Conservation (phyloP, 2,888 invertebrate genomes). For the Tenthredo livida region DNA sequence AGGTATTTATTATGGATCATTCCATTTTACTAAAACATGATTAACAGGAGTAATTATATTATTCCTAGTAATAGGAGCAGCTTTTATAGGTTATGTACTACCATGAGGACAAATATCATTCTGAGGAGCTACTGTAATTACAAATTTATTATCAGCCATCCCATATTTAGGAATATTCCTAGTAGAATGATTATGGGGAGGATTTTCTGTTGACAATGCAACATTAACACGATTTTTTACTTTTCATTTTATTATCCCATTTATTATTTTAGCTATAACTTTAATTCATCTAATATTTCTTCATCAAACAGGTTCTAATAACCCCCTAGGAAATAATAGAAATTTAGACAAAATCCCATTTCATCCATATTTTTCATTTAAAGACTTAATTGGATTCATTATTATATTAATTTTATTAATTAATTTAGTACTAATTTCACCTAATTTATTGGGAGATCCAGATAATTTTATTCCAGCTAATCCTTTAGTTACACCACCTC, state of each 20-base stretch:
- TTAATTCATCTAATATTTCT: constrained; percentile 84
- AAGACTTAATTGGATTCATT: constrained; percentile 84
- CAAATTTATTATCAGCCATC: constrained; percentile 86
- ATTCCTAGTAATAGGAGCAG: constrained; percentile 85
- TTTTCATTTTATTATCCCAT: constrained; percentile 87
- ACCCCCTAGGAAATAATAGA: constrained; percentile 84
- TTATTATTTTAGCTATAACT: constrained; percentile 82
- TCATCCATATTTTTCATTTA: constrained; percentile 83
- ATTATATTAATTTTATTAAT: constrained; percentile 78
- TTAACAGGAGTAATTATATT: constrained; percentile 83
- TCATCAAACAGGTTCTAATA: constrained; percentile 85
- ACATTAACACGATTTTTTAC: constrained; percentile 89
- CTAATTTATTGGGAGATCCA: constrained; percentile 84
- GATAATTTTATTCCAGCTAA: constrained; percentile 89
- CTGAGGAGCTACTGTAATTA: constrained; percentile 91
- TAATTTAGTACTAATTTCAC: constrained; percentile 80
- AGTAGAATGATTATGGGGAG: constrained; percentile 88
- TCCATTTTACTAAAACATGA: constrained; percentile 85
- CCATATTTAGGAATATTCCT: constrained; percentile 84
- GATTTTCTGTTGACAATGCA: constrained; percentile 87
- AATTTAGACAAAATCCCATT: constrained; percentile 86
- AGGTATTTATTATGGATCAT: constrained; percentile 81
- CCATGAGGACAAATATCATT: constrained; percentile 92
- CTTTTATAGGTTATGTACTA: constrained; percentile 89
- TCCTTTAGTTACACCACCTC: constrained; percentile 84